Evolutionary conservation across 53 echinoderm and acorn worm genomes (phyloP), one percentile per base, ranked within the genome.

Genomic region (Patiria pectinifera): DNA sequence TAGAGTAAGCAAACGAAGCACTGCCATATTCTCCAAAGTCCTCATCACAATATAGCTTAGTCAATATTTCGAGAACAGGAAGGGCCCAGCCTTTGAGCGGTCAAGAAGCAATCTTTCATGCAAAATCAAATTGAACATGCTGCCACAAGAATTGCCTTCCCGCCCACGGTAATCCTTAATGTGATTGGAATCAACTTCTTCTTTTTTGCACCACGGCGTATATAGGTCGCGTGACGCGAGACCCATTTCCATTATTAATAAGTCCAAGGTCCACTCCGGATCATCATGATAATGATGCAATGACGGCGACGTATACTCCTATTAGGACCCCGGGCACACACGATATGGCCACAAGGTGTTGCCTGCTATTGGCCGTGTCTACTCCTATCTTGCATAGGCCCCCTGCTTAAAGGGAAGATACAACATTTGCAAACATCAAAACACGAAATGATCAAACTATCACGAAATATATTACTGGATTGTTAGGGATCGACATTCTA

Each of bases 211-310:
- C 19, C 66, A 10, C 43, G 80, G 80, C 22, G 21, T 35, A 82
- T 58, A 59, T 82, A 59, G 82, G 59, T 53, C 82, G 82, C 58
- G 59, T 59, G 82, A 82, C 22, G 82, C 25, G 22, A 24, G 82
- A 82, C 82, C 82, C 53, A 82, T n/a, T 82, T 82, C 13, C 82
- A 82, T 82, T 60, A 82, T 82, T 82, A 59, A 82, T 82, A 59
- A 59, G 82, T 82, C n/a, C 59, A 24, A 59, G 4, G 82, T 59
- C 82, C 82, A 82, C 0, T 3, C 24, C 22, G 74, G 4, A 24
- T n/a, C 4, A 19, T 70, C 4, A 70, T 70, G 21, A 21, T 70
- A 18, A 12, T 12, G 18, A 70, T 21, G 70, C 70, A 19, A 70
- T 70, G 60, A 60, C 60, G 70, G 21, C 14, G 21, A 21, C 19